Base-by-base conservation (phyloP, 2,888 invertebrate species). In the Luffia ferchaultella region DNA sequence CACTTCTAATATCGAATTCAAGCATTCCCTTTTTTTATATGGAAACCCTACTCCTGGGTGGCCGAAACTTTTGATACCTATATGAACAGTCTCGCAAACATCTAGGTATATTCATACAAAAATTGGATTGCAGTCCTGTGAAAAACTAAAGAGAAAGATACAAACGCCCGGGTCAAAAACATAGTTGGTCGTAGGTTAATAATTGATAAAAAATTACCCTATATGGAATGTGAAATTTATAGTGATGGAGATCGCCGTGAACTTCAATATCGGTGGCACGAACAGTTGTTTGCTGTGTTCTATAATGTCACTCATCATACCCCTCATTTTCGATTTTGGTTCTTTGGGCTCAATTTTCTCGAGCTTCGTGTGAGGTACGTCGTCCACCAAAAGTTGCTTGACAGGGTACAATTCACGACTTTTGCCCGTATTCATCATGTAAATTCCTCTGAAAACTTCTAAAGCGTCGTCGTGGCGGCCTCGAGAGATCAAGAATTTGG, bases 181-280 rank as follows among this genome's bases (percentile, higher is more conserved):
- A n/a, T n/a, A n/a, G n/a, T n/a, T n/a, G n/a, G n/a, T n/a, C n/a
- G n/a, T n/a, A n/a, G n/a, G n/a, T n/a, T n/a, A n/a, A n/a, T n/a
- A n/a, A 7, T 55, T 54, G 40, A 51, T n/a, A n/a, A n/a, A n/a
- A n/a, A 69, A 85, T 84, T 65, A 91, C 89, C 94, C 96, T 75
- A 96, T 96, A 77, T 96, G 95, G 79, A 96, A 94, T 59, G 95
- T 94, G 69, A 96, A 95, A 70, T 96, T 95, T 67, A 96, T 95
- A 54, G 92, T 89, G 61, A 95, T 92, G 54, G 95, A 94, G 69
- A 95, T 92, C 60, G 89, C 62, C 43, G 94, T 94, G 70, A 93
- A 93, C 65, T 91, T 91, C 57, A 94, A 78, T 61, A 95, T 93
- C 57, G 94, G 93, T 57, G 90, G 88, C 53, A 89, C 85, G 70